Evolutionary conservation across 2,797 vertebrate species (phyloP).

Genomic region (Parotocinclus haroldoi): DNA sequence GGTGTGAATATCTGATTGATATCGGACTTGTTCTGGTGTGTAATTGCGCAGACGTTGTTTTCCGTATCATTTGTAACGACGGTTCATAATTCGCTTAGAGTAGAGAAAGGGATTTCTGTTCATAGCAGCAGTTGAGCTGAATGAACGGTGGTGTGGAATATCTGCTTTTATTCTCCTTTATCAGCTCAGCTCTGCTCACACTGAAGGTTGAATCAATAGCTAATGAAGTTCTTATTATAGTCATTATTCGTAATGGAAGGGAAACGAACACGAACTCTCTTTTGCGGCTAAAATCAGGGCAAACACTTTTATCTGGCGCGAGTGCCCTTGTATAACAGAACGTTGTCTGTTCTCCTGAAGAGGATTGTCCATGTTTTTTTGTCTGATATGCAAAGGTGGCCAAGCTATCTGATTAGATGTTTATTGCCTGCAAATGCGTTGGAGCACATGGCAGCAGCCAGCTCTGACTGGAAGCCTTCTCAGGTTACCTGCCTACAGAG

Average conservation of each 20-base stretch:
- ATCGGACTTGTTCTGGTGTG: slow-evolving; percentile 5
- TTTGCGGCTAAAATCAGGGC: not conserved
- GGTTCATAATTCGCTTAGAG: slow-evolving; percentile 17
- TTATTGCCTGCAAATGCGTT: slow-evolving; percentile 22
- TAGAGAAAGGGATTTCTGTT: not conserved
- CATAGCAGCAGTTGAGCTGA: slow-evolving; percentile 1
- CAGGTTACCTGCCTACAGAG: slow-evolving; percentile 34
- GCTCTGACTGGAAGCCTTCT: slow-evolving; percentile 28
- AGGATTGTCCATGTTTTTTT: slow-evolving; percentile 7
- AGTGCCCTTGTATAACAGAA: slow-evolving; percentile 2
- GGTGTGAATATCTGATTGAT: not conserved
- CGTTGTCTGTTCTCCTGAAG: not conserved
- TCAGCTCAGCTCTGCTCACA: slow-evolving; percentile 12
- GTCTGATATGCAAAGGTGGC: not conserved
- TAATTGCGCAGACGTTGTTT: not conserved
- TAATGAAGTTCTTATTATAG: slow-evolving; percentile 31
- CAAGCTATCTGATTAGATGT: slow-evolving; percentile 24
- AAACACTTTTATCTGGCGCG: not conserved
- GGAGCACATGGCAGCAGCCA: slow-evolving; percentile 26
- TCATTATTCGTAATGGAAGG: slow-evolving; percentile 19
- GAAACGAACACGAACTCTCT: slow-evolving; percentile 14
- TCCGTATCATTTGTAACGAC: slow-evolving; percentile 5
- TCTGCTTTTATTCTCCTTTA: slow-evolving; percentile 1
- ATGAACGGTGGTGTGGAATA: slow-evolving; percentile 17
- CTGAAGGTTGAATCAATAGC: slow-evolving; percentile 12